A percentile compares a stretch with the other conserved stretches of the same genome.
phyloP scores from a whole-genome alignment of 2,113 vertebrate species.

The Eptatretus burgeri region DNA sequence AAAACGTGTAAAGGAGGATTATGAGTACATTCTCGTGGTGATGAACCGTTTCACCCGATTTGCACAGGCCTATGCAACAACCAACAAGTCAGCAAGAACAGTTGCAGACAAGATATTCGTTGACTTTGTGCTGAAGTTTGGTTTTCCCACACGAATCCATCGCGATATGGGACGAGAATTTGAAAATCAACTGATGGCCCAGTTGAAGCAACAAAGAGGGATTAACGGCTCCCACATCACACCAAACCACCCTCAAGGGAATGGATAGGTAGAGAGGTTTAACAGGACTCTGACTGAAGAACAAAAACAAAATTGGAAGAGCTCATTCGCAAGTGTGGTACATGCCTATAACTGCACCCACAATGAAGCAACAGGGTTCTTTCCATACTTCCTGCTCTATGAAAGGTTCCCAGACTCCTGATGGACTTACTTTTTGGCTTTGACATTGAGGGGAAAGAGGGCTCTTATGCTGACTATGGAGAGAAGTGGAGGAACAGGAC shows the following conservation, averaged over 20 bases:
- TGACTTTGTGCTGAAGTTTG: constrained; percentile 8
- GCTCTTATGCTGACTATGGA: no score
- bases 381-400: no score
- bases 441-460: no score
- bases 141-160: constrained; percentile 2
- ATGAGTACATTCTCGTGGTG: constrained; percentile 9
- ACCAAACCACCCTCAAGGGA: constrained; percentile 5
- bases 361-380: no score
- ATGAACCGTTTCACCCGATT: constrained; percentile 7
- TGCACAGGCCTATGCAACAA: constrained; percentile 4
- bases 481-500: no score
- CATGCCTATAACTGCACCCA: no score
- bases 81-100: constrained; percentile 7
- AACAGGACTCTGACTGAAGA: constrained; percentile 3
- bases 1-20: constrained; percentile 7
- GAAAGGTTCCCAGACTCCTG: no score
- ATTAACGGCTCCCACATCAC: constrained; percentile 5
- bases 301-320: no score
- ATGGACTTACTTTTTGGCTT: no score
- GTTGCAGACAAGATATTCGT: constrained; percentile 7
- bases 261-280: constrained; percentile 6
- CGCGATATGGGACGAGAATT: constrained; percentile 7
- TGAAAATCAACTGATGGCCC: constrained; percentile 7
- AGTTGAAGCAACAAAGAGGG: not conserved
- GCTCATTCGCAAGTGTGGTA: no score